Percentiles rank a stretch among this genome's conserved stretches.
Conservation (phyloP, 2,797 vertebrate genomes). For the Sebastolobus alascanus region DNA sequence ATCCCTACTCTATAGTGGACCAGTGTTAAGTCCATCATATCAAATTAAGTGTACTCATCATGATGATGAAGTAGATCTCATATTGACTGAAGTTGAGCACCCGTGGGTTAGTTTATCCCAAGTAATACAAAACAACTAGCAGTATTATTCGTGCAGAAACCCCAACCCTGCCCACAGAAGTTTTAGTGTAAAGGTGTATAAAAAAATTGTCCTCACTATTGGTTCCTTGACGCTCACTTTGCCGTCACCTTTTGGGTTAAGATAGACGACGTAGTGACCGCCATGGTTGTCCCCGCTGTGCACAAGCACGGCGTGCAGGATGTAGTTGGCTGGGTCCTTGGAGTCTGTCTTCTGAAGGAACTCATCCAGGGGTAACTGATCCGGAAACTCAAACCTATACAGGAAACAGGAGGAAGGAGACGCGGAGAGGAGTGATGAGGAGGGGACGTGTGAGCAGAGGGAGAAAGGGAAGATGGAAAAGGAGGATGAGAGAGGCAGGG, state of each 20-base stretch:
- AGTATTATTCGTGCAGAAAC: not conserved
- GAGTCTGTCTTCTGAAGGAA: constrained; percentile 98
- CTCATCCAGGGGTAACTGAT: constrained; percentile 97
- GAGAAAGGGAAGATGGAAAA: not conserved
- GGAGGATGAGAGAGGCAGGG: not conserved
- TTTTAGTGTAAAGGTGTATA: constrained; percentile 62
- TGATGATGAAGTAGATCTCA: not conserved
- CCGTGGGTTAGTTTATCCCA: not conserved
- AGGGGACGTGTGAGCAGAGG: not conserved
- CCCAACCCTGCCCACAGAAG: constrained; percentile 15
- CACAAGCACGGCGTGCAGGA: constrained; percentile 97
- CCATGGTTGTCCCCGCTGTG: constrained; percentile 99
- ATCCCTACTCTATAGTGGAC: not conserved
- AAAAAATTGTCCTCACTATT: constrained; percentile 84
- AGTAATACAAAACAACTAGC: not conserved
- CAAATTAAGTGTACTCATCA: not conserved
- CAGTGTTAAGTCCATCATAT: not conserved
- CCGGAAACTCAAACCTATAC: constrained; percentile 97
- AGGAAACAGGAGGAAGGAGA: constrained; percentile 1
- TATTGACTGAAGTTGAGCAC: not conserved
- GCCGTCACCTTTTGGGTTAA: constrained; percentile 98
- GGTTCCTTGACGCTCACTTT: constrained; percentile 94
- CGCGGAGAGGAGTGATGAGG: not conserved
- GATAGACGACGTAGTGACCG: constrained; percentile 99
- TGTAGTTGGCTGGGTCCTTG: constrained; percentile 99